phyloP scores from a whole-genome alignment of 2,113 vertebrate genomes.

The Muntiacus muntjak region DNA sequence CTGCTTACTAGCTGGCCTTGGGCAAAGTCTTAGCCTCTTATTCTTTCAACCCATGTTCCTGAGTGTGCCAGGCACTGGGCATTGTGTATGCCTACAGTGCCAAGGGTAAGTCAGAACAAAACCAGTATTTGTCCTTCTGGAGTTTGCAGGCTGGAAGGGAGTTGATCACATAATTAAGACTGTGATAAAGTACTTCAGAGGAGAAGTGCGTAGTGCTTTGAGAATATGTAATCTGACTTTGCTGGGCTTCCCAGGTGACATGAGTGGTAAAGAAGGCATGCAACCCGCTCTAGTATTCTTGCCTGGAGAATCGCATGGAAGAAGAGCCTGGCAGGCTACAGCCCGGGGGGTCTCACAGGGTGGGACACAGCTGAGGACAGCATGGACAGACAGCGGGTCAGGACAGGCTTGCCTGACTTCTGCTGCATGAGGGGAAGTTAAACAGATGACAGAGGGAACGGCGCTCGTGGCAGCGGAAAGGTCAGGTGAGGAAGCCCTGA shows the following conservation, averaged over 20 bases:
- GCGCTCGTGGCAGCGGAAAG: not conserved
- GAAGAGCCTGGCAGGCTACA: not conserved
- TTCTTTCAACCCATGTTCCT: not conserved
- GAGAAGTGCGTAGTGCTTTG: not conserved
- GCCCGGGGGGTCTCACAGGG: not conserved
- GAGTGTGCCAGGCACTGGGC: not conserved
- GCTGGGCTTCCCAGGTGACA: not conserved
- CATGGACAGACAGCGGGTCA: not conserved
- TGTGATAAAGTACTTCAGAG: not conserved
- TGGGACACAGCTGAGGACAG: not conserved
- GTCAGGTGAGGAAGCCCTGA: not conserved
- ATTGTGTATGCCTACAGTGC: not conserved
- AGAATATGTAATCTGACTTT: not conserved
- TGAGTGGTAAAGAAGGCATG: not conserved
- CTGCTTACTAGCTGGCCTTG: not conserved
- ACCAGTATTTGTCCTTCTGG: not conserved
- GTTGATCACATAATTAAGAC: not conserved
- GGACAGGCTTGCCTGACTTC: not conserved
- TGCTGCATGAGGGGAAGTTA: not conserved
- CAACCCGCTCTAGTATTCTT: not conserved
- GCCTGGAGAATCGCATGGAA: not conserved
- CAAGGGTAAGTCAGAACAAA: not conserved
- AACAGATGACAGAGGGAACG: not conserved
- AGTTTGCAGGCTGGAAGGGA: not conserved
- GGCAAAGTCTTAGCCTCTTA: not conserved